Evolutionary conservation across 2,888 invertebrate species (phyloP).

Genomic region (Philereme vetulata): DNA sequence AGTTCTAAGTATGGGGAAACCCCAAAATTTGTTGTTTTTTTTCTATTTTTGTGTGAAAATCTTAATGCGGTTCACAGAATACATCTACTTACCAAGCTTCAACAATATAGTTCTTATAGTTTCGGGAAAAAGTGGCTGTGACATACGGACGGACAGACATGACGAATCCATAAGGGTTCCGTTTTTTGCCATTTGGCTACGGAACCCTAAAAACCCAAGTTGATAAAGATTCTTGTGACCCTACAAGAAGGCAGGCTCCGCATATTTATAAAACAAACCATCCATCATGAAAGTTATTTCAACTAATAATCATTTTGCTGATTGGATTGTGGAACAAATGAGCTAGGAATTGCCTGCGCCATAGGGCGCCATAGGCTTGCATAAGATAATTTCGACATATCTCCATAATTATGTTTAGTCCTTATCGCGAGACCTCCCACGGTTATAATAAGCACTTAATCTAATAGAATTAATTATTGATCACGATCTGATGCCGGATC

Average conservation of each 20-base stretch:
- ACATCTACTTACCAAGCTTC: no score
- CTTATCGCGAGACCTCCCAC: constrained; percentile 48
- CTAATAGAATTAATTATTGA: constrained; percentile 61
- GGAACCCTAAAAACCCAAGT: no score
- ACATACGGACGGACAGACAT: no score
- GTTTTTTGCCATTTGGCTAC: no score
- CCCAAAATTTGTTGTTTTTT: no score
- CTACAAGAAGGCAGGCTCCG: constrained; percentile 2
- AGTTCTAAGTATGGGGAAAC: no score
- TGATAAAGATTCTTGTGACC: no score
- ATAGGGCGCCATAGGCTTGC: constrained; percentile 39
- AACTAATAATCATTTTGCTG: constrained; percentile 30
- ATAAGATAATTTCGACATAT: constrained; percentile 35
- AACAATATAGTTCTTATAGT: no score
- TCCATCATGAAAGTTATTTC: constrained; percentile 34
- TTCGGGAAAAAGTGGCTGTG: no score
- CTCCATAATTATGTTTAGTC: constrained; percentile 40
- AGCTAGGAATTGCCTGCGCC: constrained; percentile 36
- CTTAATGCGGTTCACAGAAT: no score
- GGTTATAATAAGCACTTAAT: constrained; percentile 51
- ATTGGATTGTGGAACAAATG: constrained; percentile 38
- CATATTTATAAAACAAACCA: constrained; percentile 29
- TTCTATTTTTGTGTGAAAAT: no score
- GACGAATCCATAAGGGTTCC: no score
- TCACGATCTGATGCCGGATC: constrained; percentile 56